Evolutionary conservation across 2,113 vertebrate species (phyloP).

Genomic region (Oncorhynchus tshawytscha): DNA sequence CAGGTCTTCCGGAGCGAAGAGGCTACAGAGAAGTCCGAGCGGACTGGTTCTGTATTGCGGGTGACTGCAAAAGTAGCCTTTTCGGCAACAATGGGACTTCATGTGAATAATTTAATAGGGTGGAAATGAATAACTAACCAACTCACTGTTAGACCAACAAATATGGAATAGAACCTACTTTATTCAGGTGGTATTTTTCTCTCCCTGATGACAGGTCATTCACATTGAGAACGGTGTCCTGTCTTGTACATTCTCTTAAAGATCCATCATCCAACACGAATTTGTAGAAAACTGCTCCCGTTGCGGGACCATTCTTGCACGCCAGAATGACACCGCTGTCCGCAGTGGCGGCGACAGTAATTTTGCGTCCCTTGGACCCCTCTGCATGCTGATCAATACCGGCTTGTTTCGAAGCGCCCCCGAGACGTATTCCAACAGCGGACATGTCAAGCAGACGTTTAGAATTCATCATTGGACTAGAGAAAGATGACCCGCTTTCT

Average conservation of each 20-base stretch:
- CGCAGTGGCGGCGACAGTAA: conserved; percentile 28
- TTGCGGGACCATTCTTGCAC: conserved; percentile 48
- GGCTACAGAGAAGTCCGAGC: background rate
- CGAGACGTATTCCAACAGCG: conserved; percentile 54
- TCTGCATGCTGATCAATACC: conserved; percentile 55
- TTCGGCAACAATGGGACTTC: background rate
- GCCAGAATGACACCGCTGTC: conserved; percentile 47
- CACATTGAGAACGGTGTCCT: conserved; percentile 50
- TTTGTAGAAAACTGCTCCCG: conserved; percentile 49
- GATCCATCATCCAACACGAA: conserved; percentile 56
- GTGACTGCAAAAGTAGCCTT: background rate
- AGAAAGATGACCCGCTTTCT: conserved; percentile 68
- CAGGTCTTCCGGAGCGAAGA: too few relatives aligned
- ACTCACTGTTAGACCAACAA: background rate
- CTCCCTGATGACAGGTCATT: conserved; percentile 46
- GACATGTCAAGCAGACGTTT: conserved; percentile 71
- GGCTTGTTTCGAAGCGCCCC: conserved; percentile 30
- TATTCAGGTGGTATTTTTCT: conserved; percentile 62
- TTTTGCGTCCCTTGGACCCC: conserved; percentile 52
- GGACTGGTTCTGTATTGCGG: background rate
- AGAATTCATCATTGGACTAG: conserved; percentile 72
- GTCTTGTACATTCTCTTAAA: conserved; percentile 42
- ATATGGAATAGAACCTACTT: conserved; percentile 61
- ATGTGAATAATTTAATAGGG: background rate
- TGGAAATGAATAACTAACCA: background rate